Evolutionary conservation across 2,113 vertebrate species (phyloP), one percentile per base, ranked within the genome.

Genomic region (Chaenogobius annularis): DNA sequence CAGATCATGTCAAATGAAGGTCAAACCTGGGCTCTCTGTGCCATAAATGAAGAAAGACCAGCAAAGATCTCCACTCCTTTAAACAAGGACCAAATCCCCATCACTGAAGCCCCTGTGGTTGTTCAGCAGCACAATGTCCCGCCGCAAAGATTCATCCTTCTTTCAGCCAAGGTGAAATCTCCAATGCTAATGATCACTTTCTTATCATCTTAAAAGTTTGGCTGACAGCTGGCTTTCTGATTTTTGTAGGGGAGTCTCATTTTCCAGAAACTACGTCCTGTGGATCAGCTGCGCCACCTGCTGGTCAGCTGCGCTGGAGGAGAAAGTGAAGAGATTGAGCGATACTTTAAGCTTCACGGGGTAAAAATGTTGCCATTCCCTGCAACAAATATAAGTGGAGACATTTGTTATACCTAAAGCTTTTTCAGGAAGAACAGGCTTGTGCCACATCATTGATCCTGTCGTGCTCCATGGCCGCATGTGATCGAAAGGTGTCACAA

Each of bases 321-420:
- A 37, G 97, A 98, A 84, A 96, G 96, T 81, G 97, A 99, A 82
- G 97, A 99, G 22, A 94, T 98, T 13, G 96, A 98, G 78, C 95
- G 96, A 23, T 98, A 98, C 92, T 99, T 98, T 85, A 99, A 99
- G 83, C 88, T 99, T 66, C 95, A 98, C 90, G 93, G 96, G 94
- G 98, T 99, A 90, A 81, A 73, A 77, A 23, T 59, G 23, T 48
- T 2, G 13, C 23, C 10, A 13, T 17, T n/a, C 2, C 19, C 7
- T 22, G 12, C 14, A 13, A 23, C 4, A 58, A 14, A 43, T 40
- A 12, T 63, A n/a, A 62, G 7, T 56, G 1, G 19, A 20, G 17
- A 17, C 19, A 20, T 8, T n/a, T n/a, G 12, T 63, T 11, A n/a
- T 4, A n/a, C 17, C 5, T 12, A 12, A 63, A 11, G 12, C 37